Evolutionary conservation across 2,113 vertebrate species (phyloP).

Genomic region (Pollimyrus isidori): DNA sequence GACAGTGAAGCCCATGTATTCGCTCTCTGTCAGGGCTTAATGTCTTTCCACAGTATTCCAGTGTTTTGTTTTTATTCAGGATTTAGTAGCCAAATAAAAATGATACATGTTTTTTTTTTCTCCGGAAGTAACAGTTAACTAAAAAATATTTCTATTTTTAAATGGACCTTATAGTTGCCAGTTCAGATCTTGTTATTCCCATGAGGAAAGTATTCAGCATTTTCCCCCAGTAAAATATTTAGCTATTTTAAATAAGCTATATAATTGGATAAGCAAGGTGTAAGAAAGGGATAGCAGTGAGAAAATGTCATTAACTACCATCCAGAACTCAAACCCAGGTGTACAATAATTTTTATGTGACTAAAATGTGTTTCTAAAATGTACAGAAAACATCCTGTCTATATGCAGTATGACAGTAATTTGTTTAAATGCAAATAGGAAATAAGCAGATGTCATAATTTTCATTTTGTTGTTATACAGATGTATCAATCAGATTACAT

Average conservation of each 20-base stretch:
- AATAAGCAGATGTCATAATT: neutral
- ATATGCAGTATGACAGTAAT: neutral
- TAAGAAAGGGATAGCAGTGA: neutral
- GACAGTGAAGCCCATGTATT: neutral
- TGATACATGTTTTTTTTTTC: neutral
- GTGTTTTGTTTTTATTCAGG: neutral
- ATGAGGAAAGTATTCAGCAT: neutral
- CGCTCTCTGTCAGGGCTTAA: neutral
- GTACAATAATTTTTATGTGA: neutral
- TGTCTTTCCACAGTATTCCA: neutral
- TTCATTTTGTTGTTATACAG: neutral
- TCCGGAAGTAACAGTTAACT: neutral
- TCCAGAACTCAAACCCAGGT: neutral
- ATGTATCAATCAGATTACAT: neutral
- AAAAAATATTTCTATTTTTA: neutral
- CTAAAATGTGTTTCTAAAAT: neutral
- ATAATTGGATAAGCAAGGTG: neutral
- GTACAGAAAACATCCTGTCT: neutral
- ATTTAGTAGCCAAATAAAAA: neutral
- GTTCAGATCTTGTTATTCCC: neutral
- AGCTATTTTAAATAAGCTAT: neutral
- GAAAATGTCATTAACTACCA: neutral
- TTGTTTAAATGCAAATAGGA: neutral
- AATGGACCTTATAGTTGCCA: neutral
- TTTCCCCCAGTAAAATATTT: neutral